A percentile compares a stretch with the other conserved stretches of the same genome.
Conservation (phyloP, 2,888 invertebrate species). For the Campopleginae sp. region DNA sequence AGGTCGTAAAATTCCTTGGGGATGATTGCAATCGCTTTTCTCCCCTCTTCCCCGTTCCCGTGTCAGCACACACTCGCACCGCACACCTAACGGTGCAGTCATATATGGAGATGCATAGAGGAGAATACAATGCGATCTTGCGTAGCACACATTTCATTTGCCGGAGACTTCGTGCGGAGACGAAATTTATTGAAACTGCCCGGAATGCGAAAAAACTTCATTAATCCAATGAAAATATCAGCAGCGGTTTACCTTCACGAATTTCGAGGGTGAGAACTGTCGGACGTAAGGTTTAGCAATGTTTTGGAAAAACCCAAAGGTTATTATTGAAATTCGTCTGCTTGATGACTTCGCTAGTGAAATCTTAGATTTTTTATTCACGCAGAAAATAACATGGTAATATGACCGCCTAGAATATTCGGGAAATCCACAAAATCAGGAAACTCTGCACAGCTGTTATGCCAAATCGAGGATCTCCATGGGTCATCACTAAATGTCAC, state of each 20-base stretch:
- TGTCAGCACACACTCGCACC: constrained; percentile 23
- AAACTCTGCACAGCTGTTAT: not conserved
- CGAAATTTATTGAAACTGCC: not conserved
- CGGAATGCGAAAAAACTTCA: not conserved
- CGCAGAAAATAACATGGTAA: not conserved
- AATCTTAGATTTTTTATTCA: constrained; percentile 2
- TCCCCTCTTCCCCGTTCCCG: constrained; percentile 9
- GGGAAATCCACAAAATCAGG: not conserved
- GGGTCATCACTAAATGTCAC: constrained; percentile 22
- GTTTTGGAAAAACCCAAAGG: not conserved
- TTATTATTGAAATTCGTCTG: not conserved
- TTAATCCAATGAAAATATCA: not conserved
- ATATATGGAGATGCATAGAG: constrained; percentile 13
- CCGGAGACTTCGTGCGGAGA: not conserved
- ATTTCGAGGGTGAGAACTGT: not conserved
- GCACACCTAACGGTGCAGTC: constrained; percentile 47
- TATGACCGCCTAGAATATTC: not conserved
- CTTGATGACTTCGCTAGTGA: not conserved
- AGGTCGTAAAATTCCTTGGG: constrained; percentile 70
- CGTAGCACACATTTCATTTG: not conserved
- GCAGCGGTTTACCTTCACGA: not conserved
- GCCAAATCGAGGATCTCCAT: not conserved
- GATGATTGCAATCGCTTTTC: constrained; percentile 68
- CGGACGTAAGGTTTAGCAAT: not conserved
- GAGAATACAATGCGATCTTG: constrained; percentile 35